Evolutionary conservation across 2,888 invertebrate species (phyloP).

Genomic region (Scotopteryx bipunctaria): DNA sequence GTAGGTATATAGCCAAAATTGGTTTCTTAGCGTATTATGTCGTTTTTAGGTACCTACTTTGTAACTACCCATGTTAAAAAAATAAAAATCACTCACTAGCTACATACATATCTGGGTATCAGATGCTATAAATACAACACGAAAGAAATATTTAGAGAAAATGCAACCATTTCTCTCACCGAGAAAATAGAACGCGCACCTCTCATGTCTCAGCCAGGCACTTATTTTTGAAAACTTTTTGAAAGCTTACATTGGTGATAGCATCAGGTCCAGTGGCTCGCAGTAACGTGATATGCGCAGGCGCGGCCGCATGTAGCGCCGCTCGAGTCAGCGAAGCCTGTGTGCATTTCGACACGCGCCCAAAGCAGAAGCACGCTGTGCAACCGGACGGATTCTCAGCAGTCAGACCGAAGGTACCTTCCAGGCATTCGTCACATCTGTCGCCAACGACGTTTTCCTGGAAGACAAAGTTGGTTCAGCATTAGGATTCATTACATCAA

Average conservation of each 20-base stretch:
- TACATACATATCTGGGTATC: too few species aligned
- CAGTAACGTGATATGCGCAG: slow-evolving; percentile 74
- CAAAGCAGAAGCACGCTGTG: slow-evolving; percentile 98
- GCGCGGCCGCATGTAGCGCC: slow-evolving; percentile 86
- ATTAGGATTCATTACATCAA: background rate
- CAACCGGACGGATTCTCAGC: slow-evolving; percentile 92
- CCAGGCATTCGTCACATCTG: slow-evolving; percentile 92
- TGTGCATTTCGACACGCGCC: slow-evolving; percentile 89
- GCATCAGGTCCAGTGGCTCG: slow-evolving; percentile 43
- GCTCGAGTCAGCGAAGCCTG: slow-evolving; percentile 93
- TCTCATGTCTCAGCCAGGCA: too few species aligned
- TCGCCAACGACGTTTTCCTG: slow-evolving; percentile 92
- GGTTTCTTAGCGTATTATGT: too few species aligned
- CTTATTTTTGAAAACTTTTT: background rate
- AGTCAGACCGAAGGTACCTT: slow-evolving; percentile 94
- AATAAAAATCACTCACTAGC: too few species aligned
- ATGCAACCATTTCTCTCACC: too few species aligned
- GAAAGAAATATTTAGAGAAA: too few species aligned
- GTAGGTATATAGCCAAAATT: too few species aligned
- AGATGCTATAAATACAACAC: too few species aligned
- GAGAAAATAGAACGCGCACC: too few species aligned
- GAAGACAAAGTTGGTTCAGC: slow-evolving; percentile 37
- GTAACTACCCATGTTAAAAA: too few species aligned
- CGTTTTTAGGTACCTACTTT: too few species aligned
- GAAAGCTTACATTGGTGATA: slow-evolving; percentile 50